Base-by-base conservation (phyloP, 2,113 vertebrate genomes). In the Lota lota region DNA sequence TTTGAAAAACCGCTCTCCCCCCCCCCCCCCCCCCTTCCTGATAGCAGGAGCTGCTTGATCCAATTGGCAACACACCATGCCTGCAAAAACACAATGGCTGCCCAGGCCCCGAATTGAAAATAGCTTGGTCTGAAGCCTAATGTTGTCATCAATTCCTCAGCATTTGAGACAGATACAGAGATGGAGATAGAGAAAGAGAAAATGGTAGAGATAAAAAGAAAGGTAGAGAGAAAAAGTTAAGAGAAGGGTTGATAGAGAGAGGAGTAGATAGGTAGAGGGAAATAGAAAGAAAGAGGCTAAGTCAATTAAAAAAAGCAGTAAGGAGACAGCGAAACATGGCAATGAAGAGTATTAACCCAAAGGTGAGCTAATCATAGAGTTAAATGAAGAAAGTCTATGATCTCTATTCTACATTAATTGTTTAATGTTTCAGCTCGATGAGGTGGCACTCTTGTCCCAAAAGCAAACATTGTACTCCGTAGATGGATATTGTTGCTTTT, bases 351-450 rank as follows among this genome's bases (percentile, higher is more conserved):
- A 56, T 56, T 56, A 56, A 56, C 53, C 53, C 53, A 56, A 56
- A 56, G 53, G 53, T n/a, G 53, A 56, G 53, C 53, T 56, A 56
- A 56, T 56, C 53, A 56, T 56, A 56, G 17, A 56, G 53, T 56
- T 56, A 56, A 56, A 56, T 56, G 53, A n/a, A 4, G n/a, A 18
- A 3, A 17, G 53, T 17, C 53, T n/a, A 56, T 56, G 10, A 11
- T 56, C 53, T 56, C 53, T 17, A n/a, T 56, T 56, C 53, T 2
- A 16, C 53, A 56, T 56, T 56, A 56, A 56, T 56, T 56, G 53
- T 56, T 56, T 56, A n/a, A 56, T 56, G 53, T 56, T 56, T 56
- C n/a, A 1, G 53, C 53, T 56, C 17, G 2, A 18, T 18, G 16
- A 56, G 10, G 40, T 47, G 12, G 8, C 40, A 14, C 10, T 47